Percentiles rank a stretch among this genome's conserved stretches.
phyloP scores from a whole-genome alignment of 2,113 vertebrate genomes.

The Poeciliopsis turrubarensis region DNA sequence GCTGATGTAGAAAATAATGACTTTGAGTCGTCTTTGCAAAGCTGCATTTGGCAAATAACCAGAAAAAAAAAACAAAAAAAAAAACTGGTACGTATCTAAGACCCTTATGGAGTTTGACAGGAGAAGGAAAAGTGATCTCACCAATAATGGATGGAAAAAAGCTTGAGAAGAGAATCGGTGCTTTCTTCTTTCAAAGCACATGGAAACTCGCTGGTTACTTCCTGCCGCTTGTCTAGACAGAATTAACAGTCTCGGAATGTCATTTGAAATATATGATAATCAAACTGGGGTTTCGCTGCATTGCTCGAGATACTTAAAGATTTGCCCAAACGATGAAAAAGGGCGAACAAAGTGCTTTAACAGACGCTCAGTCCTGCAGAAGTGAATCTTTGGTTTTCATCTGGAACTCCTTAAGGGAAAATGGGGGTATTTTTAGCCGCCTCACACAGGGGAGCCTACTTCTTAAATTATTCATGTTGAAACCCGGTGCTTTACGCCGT shows the following conservation, averaged over 20 bases:
- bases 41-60: slow-evolving; percentile 7
- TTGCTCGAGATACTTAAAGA: slow-evolving; percentile 34
- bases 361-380: slow-evolving; percentile 45
- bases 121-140: slow-evolving; percentile 8
- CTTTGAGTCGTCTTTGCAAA: too few species aligned
- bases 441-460: slow-evolving; percentile 41
- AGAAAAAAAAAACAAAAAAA: slow-evolving; percentile 5
- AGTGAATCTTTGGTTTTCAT: slow-evolving; percentile 50
- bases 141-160: slow-evolving; percentile 35
- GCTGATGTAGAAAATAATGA: too few species aligned
- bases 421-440: slow-evolving; percentile 56
- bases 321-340: slow-evolving; percentile 33
- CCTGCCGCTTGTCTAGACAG: slow-evolving; percentile 64
- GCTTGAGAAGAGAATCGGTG: neutral
- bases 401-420: slow-evolving; percentile 60
- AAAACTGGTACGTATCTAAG: slow-evolving; percentile 6
- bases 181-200: slow-evolving; percentile 16
- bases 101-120: slow-evolving; percentile 23
- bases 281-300: slow-evolving; percentile 38
- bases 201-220: slow-evolving; percentile 43
- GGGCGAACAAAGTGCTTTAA: slow-evolving; percentile 22
- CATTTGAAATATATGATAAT: slow-evolving; percentile 52
- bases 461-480: slow-evolving; percentile 62
- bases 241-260: slow-evolving; percentile 41
- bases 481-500: slow-evolving; percentile 47